These are phyloP conservation scores for Nasonia vitripennis DNA, from an alignment of 1,140 invertebrate species.

Conservation along the genomic window DNA sequence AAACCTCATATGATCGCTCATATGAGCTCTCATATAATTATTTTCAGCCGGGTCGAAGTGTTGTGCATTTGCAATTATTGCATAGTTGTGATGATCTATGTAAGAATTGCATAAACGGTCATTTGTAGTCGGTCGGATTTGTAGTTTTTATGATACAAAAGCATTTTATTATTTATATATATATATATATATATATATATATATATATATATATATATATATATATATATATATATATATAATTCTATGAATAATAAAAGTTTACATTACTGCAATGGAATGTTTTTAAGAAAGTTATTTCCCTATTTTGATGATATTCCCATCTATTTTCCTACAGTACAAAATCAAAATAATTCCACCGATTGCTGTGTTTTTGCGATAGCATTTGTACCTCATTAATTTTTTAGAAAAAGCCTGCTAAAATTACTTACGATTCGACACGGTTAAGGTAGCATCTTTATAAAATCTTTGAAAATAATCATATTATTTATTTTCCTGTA, in stretches of 20 bases:
- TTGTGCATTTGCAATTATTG: neutral
- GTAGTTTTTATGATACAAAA: neutral
- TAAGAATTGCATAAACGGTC: neutral
- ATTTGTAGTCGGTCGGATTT: no score
- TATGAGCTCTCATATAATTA: no score
- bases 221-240: neutral
- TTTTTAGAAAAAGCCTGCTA: neutral
- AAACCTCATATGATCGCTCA: no score
- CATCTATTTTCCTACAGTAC: neutral
- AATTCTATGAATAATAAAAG: conserved; percentile 1
- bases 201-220: no score
- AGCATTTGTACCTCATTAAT: neutral
- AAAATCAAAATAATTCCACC: neutral
- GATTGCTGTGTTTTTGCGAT: neutral
- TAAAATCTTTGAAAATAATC: neutral
- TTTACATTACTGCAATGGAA: neutral
- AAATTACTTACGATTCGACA: neutral
- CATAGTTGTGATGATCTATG: conserved; percentile 22
- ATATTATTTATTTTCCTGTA: no score
- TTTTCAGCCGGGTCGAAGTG: no score
- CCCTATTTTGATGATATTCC: neutral
- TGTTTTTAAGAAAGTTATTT: conserved; percentile 10
- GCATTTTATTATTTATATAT: no score
- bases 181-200: no score
- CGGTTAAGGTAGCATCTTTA: neutral